Evolutionary conservation across 2,888 invertebrate species (phyloP), one percentile per base, ranked within the genome.

Genomic region (Apamea anceps): DNA sequence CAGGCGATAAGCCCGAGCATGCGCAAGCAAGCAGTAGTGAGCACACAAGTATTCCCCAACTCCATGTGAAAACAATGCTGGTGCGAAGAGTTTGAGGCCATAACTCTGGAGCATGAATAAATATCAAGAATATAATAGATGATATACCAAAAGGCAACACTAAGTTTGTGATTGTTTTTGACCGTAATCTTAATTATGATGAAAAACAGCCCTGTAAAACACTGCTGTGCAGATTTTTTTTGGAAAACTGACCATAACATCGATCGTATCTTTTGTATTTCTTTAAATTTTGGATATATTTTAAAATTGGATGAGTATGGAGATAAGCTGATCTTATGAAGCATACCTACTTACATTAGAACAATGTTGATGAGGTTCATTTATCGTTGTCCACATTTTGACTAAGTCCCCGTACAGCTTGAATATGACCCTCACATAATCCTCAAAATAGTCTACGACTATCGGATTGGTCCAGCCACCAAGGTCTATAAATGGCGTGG

Each of bases 331-430:
- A 57, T 57, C 10, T 57, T 8, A 12, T 60, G 25, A 60, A n/a
- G n/a, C n/a, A n/a, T n/a, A 68, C 96, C 94, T 89, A 96, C 96
- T 94, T 89, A 96, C 96, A 76, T 93, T 93, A 83, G 90, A 91
- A 87, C 97, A 97, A 89, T 97, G 96, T 79, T 96, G 94, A 88
- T 96, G 97, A 0, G 98, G 98, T 90, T 98, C 98, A 90, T 98
- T 98, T 86, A 98, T 97, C 1, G 98, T 98, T 0, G 98, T 97
- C 98, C 98, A 98, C 54, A 97, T 94, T 92, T 97, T 97, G 21
- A 98, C 97, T 72, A 98, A 95, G 90, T 97, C 97, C 0, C 98
- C 98, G 78, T 97, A 98, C 86, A 97, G 93, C 60, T 96, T 95
- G 85, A 98, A 97, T 28, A 97, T 95, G 0, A 97, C 92, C 78